These are phyloP conservation scores for Bucorvus abyssinicus DNA, from an alignment of 2,797 vertebrate genomes.

Conservation along the genomic window DNA sequence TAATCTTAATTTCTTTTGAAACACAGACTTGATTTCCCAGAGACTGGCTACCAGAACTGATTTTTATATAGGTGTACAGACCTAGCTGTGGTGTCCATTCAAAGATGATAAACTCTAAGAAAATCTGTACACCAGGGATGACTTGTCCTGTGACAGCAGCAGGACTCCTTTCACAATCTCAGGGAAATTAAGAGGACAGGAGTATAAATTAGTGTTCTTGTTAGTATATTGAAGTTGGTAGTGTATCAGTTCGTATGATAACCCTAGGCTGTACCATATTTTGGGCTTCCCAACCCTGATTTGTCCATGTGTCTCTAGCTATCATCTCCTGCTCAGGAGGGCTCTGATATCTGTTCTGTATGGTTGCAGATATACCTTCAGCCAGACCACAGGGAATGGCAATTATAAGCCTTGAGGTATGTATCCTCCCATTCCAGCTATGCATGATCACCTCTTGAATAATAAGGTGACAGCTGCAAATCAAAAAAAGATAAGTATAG, in stretches of 20 bases:
- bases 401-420: slow-evolving; percentile 58
- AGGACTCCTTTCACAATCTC: neutral
- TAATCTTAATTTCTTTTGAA: neutral
- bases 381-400: slow-evolving; percentile 13
- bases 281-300: neutral
- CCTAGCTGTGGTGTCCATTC: neutral
- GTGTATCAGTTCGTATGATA: neutral
- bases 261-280: neutral
- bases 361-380: slow-evolving; percentile 35
- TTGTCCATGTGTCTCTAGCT: neutral
- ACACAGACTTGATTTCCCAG: neutral
- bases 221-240: neutral
- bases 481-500: neutral
- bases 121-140: neutral
- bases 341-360: neutral
- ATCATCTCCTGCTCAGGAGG: neutral
- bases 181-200: neutral
- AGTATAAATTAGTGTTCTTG: neutral
- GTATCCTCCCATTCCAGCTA: neutral
- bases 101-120: neutral
- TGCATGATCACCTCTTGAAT: neutral
- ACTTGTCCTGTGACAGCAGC: neutral
- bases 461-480: neutral
- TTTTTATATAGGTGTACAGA: neutral
- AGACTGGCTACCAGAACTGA: neutral